Conservation (phyloP, 2,888 invertebrate genomes). For the Troilus luridus region DNA sequence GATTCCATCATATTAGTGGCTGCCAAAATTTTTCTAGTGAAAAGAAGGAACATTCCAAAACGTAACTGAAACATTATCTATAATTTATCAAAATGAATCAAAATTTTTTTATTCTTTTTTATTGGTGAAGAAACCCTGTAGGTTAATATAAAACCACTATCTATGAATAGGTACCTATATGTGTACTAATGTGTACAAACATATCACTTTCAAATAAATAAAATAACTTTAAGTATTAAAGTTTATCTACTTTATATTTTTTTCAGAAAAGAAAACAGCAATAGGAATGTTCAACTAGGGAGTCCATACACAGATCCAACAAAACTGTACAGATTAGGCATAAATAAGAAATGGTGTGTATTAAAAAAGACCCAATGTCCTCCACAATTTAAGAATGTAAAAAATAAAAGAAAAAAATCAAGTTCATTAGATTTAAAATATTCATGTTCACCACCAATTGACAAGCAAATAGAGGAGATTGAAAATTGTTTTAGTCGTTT, state of each 20-base stretch:
- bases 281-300: neutral
- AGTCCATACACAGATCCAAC: neutral
- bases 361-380: neutral
- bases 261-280: neutral
- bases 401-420: neutral
- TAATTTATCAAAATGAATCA: no score
- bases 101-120: no score
- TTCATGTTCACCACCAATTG: neutral
- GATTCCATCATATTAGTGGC: no score
- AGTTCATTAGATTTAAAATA: neutral
- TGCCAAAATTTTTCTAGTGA: no score
- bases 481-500: neutral
- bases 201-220: no score
- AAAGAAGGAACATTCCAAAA: no score
- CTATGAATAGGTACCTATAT: no score
- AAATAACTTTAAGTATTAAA: neutral
- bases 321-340: neutral
- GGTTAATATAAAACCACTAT: no score
- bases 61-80: no score
- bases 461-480: neutral
- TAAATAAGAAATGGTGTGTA: neutral
- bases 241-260: neutral
- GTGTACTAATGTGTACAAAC: no score
- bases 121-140: no score
- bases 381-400: neutral